Conservation (phyloP, 2,113 vertebrate species). For the Zosterops japonicus region DNA sequence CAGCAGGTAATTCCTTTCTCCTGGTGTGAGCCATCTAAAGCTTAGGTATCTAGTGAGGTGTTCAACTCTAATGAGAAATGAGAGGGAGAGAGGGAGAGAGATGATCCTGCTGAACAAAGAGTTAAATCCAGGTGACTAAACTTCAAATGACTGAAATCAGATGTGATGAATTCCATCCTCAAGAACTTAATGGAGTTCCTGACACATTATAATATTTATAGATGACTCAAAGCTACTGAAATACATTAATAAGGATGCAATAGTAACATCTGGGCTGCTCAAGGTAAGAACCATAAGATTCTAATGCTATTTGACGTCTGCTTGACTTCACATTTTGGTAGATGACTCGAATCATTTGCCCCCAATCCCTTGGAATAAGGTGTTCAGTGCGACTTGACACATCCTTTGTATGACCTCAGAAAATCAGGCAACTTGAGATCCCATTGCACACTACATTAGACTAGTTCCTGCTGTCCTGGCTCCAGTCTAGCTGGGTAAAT, state of each 20-base stretch:
- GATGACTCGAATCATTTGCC: background rate
- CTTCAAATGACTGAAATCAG: background rate
- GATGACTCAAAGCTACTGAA: background rate
- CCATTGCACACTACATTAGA: background rate
- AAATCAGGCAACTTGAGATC: background rate
- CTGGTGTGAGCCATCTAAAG: background rate
- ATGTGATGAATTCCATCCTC: background rate
- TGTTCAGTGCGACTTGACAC: background rate
- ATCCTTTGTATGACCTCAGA: background rate
- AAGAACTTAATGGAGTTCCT: background rate
- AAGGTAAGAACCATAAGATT: background rate
- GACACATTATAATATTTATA: background rate
- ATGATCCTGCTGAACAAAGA: background rate
- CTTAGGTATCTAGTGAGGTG: background rate
- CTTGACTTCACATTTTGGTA: background rate
- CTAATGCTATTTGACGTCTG: background rate
- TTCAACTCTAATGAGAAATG: background rate
- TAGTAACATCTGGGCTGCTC: background rate
- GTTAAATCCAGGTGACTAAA: background rate
- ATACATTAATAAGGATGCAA: background rate
- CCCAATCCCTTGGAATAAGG: fast-evolving
- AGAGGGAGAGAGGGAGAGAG: background rate
- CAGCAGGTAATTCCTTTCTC: background rate
- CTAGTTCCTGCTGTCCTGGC: background rate
- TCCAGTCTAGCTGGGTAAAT: background rate